A percentile compares a stretch with the other conserved stretches of the same genome.
These are phyloP conservation scores for Amyelois transitella DNA, from an alignment of 1,140 invertebrate genomes.

Conservation along the genomic window DNA sequence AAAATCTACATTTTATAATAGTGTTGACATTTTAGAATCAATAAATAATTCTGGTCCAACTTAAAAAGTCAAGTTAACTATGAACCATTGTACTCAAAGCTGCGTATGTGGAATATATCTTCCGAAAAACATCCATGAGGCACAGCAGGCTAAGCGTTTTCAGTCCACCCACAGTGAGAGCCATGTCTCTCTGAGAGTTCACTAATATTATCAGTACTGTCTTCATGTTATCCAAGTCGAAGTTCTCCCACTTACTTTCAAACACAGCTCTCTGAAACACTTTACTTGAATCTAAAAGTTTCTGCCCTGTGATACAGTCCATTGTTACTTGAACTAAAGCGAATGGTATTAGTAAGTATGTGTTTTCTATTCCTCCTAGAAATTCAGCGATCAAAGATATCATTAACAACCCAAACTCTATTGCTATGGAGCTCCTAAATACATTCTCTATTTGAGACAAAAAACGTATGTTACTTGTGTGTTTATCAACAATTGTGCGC, in stretches of 20 bases:
- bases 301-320: constrained; percentile 46
- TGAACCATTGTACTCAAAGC: not conserved
- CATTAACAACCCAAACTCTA: constrained; percentile 37
- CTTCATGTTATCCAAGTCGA: constrained; percentile 33
- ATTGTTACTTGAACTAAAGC: constrained; percentile 38
- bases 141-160: not conserved
- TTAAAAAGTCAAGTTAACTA: too few species aligned
- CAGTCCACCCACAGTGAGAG: not conserved
- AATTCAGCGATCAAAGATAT: constrained; percentile 35
- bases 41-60: too few species aligned
- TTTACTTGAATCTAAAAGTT: constrained; percentile 32
- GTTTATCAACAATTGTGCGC: constrained; percentile 24
- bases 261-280: constrained; percentile 41
- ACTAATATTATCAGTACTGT: constrained; percentile 34
- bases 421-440: constrained; percentile 31
- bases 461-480: constrained; percentile 29
- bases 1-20: too few species aligned
- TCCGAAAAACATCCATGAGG: not conserved
- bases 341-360: constrained; percentile 41
- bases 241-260: constrained; percentile 47
- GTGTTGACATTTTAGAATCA: too few species aligned
- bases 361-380: constrained; percentile 45
- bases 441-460: constrained; percentile 27
- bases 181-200: constrained; percentile 32
- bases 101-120: not conserved